Conservation (phyloP, 2,888 invertebrate species). For the Odontothrips loti region DNA sequence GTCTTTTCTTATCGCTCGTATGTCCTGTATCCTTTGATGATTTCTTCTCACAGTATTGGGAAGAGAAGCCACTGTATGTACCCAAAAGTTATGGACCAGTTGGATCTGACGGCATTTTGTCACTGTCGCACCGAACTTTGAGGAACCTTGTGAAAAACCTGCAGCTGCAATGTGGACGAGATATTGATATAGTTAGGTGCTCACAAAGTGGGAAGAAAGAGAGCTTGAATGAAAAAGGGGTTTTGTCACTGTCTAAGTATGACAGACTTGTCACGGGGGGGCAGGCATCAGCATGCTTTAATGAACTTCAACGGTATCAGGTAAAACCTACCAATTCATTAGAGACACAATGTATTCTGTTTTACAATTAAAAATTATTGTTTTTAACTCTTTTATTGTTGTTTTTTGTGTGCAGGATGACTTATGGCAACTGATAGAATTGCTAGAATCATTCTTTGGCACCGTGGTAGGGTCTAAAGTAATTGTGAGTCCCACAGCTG, state of each 20-base stretch:
- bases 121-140: not conserved
- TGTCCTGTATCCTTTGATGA: not conserved
- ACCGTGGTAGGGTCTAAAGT: not conserved
- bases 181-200: not conserved
- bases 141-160: not conserved
- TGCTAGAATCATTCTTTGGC: not conserved
- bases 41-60: slow-evolving; percentile 5
- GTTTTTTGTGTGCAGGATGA: not conserved
- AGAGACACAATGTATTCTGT: not conserved
- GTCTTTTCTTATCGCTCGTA: not conserved
- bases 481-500: not conserved
- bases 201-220: not conserved
- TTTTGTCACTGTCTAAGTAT: not conserved
- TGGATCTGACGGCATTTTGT: not conserved
- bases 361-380: not conserved
- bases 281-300: not conserved
- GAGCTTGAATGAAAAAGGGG: not conserved
- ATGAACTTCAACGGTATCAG: not conserved
- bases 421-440: not conserved
- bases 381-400: not conserved
- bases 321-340: not conserved
- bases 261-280: not conserved
- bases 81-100: not conserved
- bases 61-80: not conserved
- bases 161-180: not conserved